Evolutionary conservation across 2,113 vertebrate species (phyloP).

Genomic region (Poecile atricapillus): DNA sequence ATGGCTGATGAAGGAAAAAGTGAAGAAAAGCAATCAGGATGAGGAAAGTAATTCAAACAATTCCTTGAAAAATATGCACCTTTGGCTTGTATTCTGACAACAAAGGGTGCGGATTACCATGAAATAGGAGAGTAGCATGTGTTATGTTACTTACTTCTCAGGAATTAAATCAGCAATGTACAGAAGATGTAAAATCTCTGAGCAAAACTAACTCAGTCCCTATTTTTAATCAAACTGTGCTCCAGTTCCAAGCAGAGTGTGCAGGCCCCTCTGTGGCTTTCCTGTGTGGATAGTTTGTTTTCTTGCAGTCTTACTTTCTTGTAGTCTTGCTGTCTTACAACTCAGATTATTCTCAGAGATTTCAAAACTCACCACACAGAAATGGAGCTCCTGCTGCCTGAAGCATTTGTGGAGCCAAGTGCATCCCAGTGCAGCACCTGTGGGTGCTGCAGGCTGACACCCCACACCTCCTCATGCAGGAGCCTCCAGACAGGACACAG

Average conservation of each 20-base stretch:
- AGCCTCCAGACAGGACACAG: background rate
- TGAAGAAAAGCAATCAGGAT: conserved; percentile 44
- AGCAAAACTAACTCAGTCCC: background rate
- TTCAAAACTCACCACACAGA: background rate
- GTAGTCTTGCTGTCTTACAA: background rate
- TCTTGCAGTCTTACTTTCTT: background rate
- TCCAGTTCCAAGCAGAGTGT: background rate
- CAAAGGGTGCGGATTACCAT: conserved; percentile 38
- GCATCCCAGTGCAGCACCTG: background rate
- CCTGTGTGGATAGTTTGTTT: background rate
- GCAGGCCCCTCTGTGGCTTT: background rate
- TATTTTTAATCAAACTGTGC: background rate
- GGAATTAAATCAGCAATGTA: conserved; percentile 1
- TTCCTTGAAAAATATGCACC: conserved; percentile 43
- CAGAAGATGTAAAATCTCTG: conserved; percentile 4
- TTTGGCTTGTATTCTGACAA: conserved; percentile 49
- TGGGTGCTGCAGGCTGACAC: background rate
- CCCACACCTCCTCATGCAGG: background rate
- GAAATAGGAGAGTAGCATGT: conserved; percentile 27
- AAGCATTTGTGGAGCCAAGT: background rate
- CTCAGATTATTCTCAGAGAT: background rate
- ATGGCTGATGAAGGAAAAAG: conserved; percentile 40
- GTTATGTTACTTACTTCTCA: conserved; percentile 36
- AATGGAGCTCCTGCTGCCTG: background rate
- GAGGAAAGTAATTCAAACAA: conserved; percentile 48